Evolutionary conservation across 1,140 invertebrate genomes (phyloP).

Genomic region (Drosophila sechellia): DNA sequence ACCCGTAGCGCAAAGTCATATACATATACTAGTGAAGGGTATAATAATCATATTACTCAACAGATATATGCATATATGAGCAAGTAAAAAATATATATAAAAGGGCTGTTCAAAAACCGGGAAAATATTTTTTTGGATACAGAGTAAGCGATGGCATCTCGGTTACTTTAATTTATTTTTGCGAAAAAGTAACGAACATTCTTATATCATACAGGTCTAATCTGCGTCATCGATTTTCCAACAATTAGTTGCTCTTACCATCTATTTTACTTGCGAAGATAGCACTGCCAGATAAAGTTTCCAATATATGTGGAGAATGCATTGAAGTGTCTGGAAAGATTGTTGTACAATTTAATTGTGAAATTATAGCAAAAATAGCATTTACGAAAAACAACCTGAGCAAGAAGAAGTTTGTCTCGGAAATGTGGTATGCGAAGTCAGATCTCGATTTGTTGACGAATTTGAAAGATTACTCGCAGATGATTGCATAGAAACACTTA

Average conservation of each 20-base stretch:
- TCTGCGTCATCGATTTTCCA: background rate
- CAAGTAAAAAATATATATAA: too few species aligned
- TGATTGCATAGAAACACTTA: slow-evolving; percentile 39
- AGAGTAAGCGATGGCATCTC: too few species aligned
- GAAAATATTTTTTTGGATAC: too few species aligned
- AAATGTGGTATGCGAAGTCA: slow-evolving; percentile 16
- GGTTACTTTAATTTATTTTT: too few species aligned
- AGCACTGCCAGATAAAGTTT: slow-evolving; percentile 61
- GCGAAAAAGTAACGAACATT: too few species aligned
- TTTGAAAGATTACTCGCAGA: slow-evolving; percentile 34
- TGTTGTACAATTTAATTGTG: background rate
- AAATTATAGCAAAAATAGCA: too few species aligned
- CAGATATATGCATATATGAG: too few species aligned
- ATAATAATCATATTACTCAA: too few species aligned
- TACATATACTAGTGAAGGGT: too few species aligned
- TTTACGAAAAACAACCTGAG: slow-evolving; percentile 56
- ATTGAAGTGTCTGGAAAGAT: slow-evolving; percentile 61
- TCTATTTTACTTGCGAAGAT: slow-evolving; percentile 57
- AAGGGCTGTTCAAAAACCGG: too few species aligned
- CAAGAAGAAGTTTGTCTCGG: slow-evolving; percentile 68
- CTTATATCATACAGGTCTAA: too few species aligned
- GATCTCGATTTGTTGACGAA: slow-evolving; percentile 30
- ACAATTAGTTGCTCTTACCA: slow-evolving; percentile 20
- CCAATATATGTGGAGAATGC: slow-evolving; percentile 62
- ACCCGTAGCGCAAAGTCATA: too few species aligned